phyloP scores from a whole-genome alignment of 2,113 vertebrate species.

The Accipiter cooperii region DNA sequence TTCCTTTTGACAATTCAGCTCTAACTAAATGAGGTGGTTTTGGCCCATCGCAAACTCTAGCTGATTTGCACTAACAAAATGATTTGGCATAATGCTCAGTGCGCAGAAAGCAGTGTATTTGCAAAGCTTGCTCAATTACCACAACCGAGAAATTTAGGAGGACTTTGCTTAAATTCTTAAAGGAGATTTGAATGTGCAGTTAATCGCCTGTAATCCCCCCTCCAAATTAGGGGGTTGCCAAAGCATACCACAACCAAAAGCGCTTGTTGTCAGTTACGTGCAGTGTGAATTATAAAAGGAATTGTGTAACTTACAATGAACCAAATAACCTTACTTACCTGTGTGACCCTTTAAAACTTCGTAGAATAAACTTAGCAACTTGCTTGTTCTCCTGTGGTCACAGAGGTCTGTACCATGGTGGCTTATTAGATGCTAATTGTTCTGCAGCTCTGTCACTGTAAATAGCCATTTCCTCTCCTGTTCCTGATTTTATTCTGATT shows the following conservation, averaged over 20 bases:
- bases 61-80: background rate
- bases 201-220: background rate
- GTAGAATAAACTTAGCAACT: background rate
- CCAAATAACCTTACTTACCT: background rate
- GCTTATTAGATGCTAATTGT: background rate
- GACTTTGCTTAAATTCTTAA: background rate
- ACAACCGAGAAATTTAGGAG: background rate
- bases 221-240: background rate
- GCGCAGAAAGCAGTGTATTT: background rate
- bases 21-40: background rate
- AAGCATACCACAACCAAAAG: background rate
- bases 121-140: background rate
- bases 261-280: background rate
- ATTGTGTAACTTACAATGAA: background rate
- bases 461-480: background rate
- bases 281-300: background rate
- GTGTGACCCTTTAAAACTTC: background rate
- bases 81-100: rapidly evolving
- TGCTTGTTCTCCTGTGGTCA: background rate
- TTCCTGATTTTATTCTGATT: background rate
- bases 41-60: background rate
- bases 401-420: background rate
- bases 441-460: background rate
- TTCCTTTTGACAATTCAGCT: background rate
- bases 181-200: background rate